phyloP scores from a whole-genome alignment of 2,113 vertebrate species.

The Agapornis roseicollis region DNA sequence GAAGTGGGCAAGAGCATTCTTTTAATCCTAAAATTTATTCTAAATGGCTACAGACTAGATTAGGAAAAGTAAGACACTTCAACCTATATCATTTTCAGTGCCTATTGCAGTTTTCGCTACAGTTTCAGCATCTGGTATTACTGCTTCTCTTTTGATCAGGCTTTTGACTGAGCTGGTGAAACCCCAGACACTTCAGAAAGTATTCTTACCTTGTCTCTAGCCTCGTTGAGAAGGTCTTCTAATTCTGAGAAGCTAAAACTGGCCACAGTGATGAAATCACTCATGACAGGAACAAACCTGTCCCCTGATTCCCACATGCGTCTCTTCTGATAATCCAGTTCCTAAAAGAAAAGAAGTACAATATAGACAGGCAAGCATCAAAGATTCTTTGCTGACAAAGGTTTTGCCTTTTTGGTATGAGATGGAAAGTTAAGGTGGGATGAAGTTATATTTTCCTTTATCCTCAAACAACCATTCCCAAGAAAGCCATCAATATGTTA shows the following conservation, averaged over 20 bases:
- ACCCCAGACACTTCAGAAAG: background rate
- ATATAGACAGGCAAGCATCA: background rate
- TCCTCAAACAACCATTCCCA: background rate
- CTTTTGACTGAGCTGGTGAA: background rate
- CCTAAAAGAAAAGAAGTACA: constrained; percentile 71
- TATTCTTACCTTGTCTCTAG: constrained; percentile 87
- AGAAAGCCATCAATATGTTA: background rate
- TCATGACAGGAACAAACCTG: constrained; percentile 93
- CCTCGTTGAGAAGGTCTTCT: constrained; percentile 91
- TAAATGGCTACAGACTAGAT: background rate
- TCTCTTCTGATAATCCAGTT: constrained; percentile 92
- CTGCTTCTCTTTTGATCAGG: background rate
- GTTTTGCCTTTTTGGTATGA: background rate
- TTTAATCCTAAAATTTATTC: background rate
- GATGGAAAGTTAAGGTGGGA: background rate
- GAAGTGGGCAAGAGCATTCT: background rate
- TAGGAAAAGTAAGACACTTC: background rate
- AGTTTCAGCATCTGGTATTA: background rate
- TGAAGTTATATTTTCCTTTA: background rate
- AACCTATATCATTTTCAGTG: background rate
- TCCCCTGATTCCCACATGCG: constrained; percentile 82
- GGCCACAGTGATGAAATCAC: constrained; percentile 96
- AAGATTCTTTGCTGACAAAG: background rate
- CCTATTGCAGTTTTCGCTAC: background rate
- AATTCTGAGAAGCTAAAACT: constrained; percentile 98